Conservation (phyloP, 2,888 invertebrate genomes). For the Vesta saturnalis region DNA sequence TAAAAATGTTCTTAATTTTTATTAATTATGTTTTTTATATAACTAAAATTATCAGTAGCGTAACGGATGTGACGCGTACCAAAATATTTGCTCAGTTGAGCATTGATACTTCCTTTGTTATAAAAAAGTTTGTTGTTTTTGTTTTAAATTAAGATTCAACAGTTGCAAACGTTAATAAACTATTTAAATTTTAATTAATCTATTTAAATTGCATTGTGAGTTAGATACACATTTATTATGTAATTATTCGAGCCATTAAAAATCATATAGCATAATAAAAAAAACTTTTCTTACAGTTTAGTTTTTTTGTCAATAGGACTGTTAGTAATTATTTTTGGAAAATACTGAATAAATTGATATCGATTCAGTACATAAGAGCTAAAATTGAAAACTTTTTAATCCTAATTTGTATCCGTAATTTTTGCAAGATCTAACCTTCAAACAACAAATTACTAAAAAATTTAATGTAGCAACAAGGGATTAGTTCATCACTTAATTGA, state of each 20-base stretch:
- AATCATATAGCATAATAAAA: no score
- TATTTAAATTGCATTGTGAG: no score
- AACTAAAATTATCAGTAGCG: neutral
- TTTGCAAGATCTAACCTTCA: neutral
- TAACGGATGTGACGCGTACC: conserved; percentile 1
- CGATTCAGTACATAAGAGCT: no score
- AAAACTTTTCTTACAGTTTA: no score
- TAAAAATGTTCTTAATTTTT: conserved; percentile 1
- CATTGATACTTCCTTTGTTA: neutral
- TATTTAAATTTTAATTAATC: neutral
- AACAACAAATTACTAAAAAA: neutral
- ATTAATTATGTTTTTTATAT: neutral
- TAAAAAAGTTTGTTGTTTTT: no score
- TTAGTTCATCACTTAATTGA: neutral
- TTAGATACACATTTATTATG: no score
- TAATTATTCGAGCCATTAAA: no score
- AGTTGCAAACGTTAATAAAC: neutral
- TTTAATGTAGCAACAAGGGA: neutral
- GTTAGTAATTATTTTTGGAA: no score
- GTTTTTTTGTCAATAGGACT: no score
- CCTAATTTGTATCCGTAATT: neutral
- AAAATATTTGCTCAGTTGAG: neutral
- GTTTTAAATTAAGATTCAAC: no score
- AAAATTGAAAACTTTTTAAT: no score
- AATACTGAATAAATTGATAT: no score